phyloP scores from a whole-genome alignment of 2,888 invertebrate species.

The Lutraria lutraria region DNA sequence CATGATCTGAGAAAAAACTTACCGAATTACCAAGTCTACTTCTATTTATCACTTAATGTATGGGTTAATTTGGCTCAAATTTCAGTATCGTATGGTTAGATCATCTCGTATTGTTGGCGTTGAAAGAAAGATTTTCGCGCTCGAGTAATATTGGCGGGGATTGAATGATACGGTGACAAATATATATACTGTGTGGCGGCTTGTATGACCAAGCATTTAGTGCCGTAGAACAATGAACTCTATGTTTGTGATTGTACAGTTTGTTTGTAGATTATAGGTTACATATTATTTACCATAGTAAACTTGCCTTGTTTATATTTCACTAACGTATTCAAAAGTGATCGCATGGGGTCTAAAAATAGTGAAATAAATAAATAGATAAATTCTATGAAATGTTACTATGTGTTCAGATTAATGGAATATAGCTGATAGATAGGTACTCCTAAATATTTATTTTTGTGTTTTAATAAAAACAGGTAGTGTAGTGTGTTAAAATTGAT shows the following conservation, averaged over 20 bases:
- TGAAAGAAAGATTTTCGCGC: conserved; percentile 12
- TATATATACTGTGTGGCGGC: neutral
- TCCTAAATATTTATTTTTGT: too few relatives aligned
- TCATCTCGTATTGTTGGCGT: conserved; percentile 9
- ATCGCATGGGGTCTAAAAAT: neutral
- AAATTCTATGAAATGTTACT: neutral
- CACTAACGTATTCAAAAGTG: neutral
- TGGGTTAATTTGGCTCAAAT: conserved; percentile 30
- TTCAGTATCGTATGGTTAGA: neutral
- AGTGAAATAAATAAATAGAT: neutral
- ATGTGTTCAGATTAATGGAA: neutral
- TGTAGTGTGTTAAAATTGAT: too few relatives aligned
- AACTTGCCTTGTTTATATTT: neutral
- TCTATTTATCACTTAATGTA: neutral
- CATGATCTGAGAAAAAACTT: neutral
- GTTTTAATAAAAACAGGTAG: too few relatives aligned
- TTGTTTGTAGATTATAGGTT: neutral
- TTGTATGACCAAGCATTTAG: neutral
- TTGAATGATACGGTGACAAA: neutral
- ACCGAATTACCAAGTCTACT: neutral
- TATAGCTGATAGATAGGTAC: too few relatives aligned
- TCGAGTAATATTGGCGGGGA: conserved; percentile 5
- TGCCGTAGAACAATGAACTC: neutral
- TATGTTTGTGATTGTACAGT: neutral
- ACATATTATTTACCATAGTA: neutral